Conservation (phyloP, 2,113 vertebrate species). For the Xenus cinereus region DNA sequence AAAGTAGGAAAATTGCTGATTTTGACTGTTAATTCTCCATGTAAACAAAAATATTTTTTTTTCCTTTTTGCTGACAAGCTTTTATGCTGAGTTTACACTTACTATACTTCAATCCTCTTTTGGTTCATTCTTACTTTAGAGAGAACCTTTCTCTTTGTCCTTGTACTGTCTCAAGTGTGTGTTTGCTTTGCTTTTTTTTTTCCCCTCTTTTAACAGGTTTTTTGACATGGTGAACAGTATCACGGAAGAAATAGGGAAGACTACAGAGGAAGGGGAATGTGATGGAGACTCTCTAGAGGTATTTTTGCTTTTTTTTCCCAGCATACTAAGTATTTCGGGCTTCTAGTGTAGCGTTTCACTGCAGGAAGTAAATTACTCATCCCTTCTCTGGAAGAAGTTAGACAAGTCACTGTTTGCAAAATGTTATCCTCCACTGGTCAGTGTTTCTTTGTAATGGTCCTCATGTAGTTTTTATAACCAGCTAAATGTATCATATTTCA, state of each 20-base stretch:
- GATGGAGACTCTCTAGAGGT: constrained; percentile 92
- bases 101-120: background rate
- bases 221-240: constrained; percentile 95
- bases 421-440: background rate
- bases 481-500: background rate
- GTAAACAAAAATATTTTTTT: background rate
- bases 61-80: background rate
- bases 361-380: background rate
- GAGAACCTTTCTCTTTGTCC: background rate
- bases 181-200: background rate
- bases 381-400: background rate
- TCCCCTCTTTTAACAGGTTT: constrained; percentile 76
- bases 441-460: background rate
- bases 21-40: background rate
- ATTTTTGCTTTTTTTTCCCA: background rate
- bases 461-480: background rate
- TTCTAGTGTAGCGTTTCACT: background rate
- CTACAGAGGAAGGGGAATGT: constrained; percentile 89
- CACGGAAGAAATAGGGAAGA: constrained; percentile 88
- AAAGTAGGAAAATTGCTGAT: background rate
- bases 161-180: background rate
- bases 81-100: background rate
- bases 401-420: background rate
- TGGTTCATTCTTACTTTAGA: background rate
- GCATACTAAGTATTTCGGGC: background rate